Evolutionary conservation across 1,140 invertebrate genomes (phyloP), one percentile per base, ranked within the genome.

Genomic region (Colletes gigas): DNA sequence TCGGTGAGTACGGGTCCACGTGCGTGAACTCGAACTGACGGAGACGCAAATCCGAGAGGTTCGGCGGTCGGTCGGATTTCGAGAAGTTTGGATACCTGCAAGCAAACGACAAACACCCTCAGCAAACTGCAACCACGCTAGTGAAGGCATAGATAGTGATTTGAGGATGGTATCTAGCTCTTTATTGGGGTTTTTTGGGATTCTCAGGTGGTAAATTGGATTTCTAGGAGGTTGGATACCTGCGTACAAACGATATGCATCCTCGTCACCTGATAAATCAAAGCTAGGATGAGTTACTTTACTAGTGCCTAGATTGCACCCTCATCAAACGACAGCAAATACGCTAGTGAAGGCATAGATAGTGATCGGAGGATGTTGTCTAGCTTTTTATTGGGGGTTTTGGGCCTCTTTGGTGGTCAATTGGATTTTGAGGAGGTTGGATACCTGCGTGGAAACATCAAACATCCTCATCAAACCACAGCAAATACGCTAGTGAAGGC

Each of bases 1-100:
- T 97, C 92, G 90, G 88, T 77, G 91, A 87, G 75, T 90, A 89
- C 83, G 90, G 79, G 75, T 93, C 91, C 54, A 92, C 88, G 65
- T 92, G 90, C 54, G 91, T 88, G 80, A 92, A 87, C 83, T 92
- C 91, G 81, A 93, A 89, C 83, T 93, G 90, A 79, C 89, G 91
- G 66, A 91, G 74, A 89, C 88, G 90, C 54, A 93, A 84, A 81
- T 93, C 90, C 84, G 89, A 89, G 84, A 92, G 87, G 86, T 90
- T 91, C 73, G 91, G 82, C 70, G 90, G 81, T 12, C 86, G 91
- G 89, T 92, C 89, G 81, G 90, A 87, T 90, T 92, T 92, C 21
- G 86, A 89, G 87, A 89, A 70, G 85, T 92, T 88, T 63, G 92
- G 91, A 90, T 92, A 91, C 86, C 92, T 92, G 70, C 1, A n/a